These are phyloP conservation scores for Tricholaema leucomelas DNA, from an alignment of 2,113 vertebrate species.

Conservation along the genomic window DNA sequence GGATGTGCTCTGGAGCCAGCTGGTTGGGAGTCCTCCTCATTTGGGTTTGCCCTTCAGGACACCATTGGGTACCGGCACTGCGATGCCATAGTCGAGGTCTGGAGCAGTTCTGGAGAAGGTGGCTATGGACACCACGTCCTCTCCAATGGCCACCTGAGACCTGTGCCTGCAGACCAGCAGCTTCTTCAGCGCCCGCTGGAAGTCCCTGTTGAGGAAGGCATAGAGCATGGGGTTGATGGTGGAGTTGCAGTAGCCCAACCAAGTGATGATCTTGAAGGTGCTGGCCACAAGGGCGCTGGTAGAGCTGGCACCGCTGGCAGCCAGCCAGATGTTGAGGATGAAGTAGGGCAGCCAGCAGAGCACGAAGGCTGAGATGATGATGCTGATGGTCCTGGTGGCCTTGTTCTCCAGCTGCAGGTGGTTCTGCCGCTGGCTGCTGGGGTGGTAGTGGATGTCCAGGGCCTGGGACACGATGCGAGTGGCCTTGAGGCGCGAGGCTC, in stretches of 20 bases:
- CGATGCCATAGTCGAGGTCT: slow-evolving; percentile 51
- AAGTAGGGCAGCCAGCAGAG: slow-evolving; percentile 93
- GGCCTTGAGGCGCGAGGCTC: slow-evolving; percentile 72
- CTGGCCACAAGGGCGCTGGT: slow-evolving; percentile 40
- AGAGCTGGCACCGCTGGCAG: slow-evolving; percentile 73
- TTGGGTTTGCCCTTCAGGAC: slow-evolving; percentile 44
- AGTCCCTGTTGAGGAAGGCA: slow-evolving; percentile 73
- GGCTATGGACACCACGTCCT: slow-evolving; percentile 78
- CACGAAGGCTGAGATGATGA: slow-evolving; percentile 85
- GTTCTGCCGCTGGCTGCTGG: slow-evolving; percentile 74
- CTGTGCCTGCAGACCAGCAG: slow-evolving; percentile 77
- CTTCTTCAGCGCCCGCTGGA: slow-evolving; percentile 80
- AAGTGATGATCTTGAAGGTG: slow-evolving; percentile 75
- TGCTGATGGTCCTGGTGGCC: slow-evolving; percentile 76
- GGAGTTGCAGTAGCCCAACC: slow-evolving; percentile 76
- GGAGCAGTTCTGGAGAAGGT: slow-evolving; percentile 74
- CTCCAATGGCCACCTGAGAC: slow-evolving; percentile 72
- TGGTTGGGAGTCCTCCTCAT: not conserved
- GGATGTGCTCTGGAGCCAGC: not conserved
- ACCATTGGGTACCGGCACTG: not conserved
- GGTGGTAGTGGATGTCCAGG: slow-evolving; percentile 76
- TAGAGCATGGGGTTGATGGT: slow-evolving; percentile 78
- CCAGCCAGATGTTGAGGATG: slow-evolving; percentile 83
- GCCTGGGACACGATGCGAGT: slow-evolving; percentile 72
- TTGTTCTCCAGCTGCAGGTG: slow-evolving; percentile 83